Evolutionary conservation across 2,888 invertebrate species (phyloP).

Genomic region (Perizoma flavofasciatum): DNA sequence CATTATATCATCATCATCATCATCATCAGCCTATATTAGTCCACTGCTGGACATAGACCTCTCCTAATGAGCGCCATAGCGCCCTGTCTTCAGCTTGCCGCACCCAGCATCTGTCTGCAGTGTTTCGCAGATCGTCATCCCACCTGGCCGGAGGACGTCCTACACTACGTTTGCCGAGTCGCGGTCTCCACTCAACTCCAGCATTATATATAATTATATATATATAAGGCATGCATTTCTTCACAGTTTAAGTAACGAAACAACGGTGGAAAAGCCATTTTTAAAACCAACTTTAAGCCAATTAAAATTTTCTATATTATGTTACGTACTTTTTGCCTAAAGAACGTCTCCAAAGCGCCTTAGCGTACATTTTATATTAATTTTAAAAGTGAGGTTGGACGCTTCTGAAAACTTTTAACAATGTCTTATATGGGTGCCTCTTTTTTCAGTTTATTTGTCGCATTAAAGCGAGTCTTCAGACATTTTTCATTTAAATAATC

Average conservation of each 20-base stretch:
- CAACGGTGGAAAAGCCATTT: not conserved
- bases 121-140: no score
- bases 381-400: conserved; percentile 8
- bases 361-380: conserved; percentile 9
- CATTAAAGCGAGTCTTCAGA: not conserved
- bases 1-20: no score
- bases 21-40: no score
- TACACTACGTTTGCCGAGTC: no score
- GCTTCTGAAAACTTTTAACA: conserved; percentile 8
- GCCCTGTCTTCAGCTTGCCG: no score
- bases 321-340: not conserved
- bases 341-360: conserved; percentile 1
- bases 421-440: not conserved
- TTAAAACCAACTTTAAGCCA: not conserved
- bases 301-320: not conserved
- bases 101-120: no score
- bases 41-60: no score
- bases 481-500: not conserved
- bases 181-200: no score
- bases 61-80: no score
- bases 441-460: conserved; percentile 3
- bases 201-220: no score
- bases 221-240: no score
- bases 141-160: no score
- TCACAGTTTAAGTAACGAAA: not conserved